phyloP scores from a whole-genome alignment of 1,140 invertebrate species.

The Drosophila mojavensis region DNA sequence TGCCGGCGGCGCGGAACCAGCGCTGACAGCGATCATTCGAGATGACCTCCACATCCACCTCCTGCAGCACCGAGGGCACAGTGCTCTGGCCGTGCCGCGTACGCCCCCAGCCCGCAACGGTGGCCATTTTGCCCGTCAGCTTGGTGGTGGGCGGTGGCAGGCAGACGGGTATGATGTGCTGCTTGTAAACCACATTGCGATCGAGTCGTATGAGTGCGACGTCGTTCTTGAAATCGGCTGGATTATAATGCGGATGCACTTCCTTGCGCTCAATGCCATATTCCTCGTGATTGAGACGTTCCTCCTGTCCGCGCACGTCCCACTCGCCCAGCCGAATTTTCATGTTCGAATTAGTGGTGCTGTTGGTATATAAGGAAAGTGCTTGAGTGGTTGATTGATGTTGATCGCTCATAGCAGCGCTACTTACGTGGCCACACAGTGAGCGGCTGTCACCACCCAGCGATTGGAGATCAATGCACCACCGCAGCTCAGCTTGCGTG shows the following conservation, averaged over 20 bases:
- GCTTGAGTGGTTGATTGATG: not conserved
- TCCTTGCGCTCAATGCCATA: conserved; percentile 94
- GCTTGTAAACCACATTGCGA: conserved; percentile 91
- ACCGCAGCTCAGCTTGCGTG: conserved; percentile 95
- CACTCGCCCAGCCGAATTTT: conserved; percentile 95
- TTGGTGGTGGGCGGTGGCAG: conserved; percentile 90
- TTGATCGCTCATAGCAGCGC: too few relatives aligned
- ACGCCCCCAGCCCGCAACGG: conserved; percentile 95
- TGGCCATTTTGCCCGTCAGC: conserved; percentile 92
- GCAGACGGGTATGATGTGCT: conserved; percentile 94
- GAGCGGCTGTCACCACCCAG: conserved; percentile 95
- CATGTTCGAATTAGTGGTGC: conserved; percentile 92
- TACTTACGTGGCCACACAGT: conserved; percentile 94
- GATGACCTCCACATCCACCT: conserved; percentile 94
- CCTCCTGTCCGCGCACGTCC: conserved; percentile 93
- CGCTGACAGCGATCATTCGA: conserved; percentile 95
- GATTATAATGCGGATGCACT: conserved; percentile 94
- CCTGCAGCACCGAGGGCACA: conserved; percentile 90
- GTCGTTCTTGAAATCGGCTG: conserved; percentile 95
- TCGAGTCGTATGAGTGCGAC: conserved; percentile 93
- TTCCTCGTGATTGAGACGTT: conserved; percentile 93
- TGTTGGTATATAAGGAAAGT: not conserved
- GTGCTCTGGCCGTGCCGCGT: conserved; percentile 93
- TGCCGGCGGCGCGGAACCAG: conserved; percentile 95
- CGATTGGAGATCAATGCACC: conserved; percentile 94